Conservation (phyloP, 2,113 vertebrate species). For the Helogale parvula region DNA sequence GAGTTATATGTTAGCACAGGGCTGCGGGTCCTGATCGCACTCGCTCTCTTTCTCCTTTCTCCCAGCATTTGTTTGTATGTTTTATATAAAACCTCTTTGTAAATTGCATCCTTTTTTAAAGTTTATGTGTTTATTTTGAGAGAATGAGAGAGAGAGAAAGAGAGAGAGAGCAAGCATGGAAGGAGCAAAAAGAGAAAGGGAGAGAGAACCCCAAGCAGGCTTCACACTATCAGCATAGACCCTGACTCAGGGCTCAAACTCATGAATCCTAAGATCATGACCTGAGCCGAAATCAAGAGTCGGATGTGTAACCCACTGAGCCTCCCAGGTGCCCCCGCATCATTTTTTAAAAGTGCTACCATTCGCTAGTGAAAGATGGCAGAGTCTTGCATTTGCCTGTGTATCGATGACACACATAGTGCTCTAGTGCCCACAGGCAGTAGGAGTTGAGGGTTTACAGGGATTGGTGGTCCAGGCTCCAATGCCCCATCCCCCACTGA, state of each 20-base stretch:
- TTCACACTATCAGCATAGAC: no score
- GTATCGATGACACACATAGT: not conserved
- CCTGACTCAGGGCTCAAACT: no score
- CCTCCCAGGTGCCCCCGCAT: not conserved
- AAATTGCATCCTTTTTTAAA: not conserved
- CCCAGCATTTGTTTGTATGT: not conserved
- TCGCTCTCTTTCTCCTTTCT: not conserved
- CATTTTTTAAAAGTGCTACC: not conserved
- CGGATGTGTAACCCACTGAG: no score
- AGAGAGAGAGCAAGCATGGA: no score
- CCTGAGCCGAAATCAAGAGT: no score
- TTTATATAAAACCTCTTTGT: not conserved
- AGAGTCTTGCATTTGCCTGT: not conserved
- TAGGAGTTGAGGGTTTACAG: not conserved
- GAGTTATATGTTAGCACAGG: not conserved
- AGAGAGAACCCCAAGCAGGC: no score
- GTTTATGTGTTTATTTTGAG: no score
- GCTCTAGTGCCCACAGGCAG: not conserved
- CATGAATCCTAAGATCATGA: no score
- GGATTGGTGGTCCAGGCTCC: not conserved
- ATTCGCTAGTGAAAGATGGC: not conserved
- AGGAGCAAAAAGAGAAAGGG: no score
- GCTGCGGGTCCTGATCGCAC: fast-evolving
- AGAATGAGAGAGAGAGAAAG: no score
- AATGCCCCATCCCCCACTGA: no score